Evolutionary conservation across 2,797 vertebrate species (phyloP), one percentile per base, ranked within the genome.

Genomic region (Simalia tracyae): DNA sequence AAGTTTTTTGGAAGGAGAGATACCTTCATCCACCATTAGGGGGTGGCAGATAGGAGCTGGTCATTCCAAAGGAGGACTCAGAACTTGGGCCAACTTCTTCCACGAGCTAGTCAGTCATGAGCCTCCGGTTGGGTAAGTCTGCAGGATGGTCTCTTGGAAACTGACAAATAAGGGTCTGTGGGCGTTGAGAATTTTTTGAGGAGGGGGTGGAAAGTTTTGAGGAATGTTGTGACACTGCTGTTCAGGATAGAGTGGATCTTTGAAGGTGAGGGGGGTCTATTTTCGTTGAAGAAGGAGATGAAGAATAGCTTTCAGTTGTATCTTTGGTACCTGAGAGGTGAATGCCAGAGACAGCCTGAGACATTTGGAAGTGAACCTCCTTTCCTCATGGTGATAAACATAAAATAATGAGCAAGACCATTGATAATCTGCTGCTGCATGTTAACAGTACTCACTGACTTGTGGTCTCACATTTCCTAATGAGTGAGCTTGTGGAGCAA

Each of bases 1-100:
- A 46, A 46, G 7, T 31, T 54, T 76, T 46, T 11, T 24, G 86
- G 84, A 92, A 90, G 81, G 36, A 81, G 85, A 81, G 50, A 84
- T 92, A 90, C 68, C 60, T 57, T 8, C 86, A 6, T 57, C 85
- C 42, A 46, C 66, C 92, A 90, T 87, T 90, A 66, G 92, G 66
- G 89, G 89, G 92, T 81, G 86, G 66, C 86, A 90, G 56, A 90
- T 72, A 84, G 68, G 64, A 54, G 11, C 36, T 24, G 28, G 64
- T 14, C 9, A 84, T 90, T 81, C 60, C 8, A 3, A 61, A n/a
- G 68, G 5, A n/a, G 68, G 5, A 57, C 22, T 9, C 42, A 46
- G 56, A 63, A 15, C 64, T 36, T 60, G 22, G 19, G 7, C 19
- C 54, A 10, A 31, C 59, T 26, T 81, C 42, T 36, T 14, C 36